Base-by-base conservation (phyloP, 2,888 invertebrate genomes). In the Rhaphigaster nebulosa region DNA sequence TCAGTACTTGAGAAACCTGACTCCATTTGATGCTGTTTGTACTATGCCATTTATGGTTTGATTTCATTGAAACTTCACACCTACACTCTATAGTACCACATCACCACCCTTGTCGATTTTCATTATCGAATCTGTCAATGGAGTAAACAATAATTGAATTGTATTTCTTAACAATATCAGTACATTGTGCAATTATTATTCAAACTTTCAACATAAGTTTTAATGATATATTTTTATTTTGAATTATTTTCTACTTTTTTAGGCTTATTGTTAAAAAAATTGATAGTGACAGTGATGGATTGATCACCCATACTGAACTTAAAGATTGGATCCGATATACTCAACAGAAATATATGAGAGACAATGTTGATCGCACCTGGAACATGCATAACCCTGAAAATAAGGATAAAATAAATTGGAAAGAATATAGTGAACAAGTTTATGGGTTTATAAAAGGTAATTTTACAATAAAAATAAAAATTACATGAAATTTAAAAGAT, bases 291-390 rank as follows among this genome's bases (percentile, higher is more conserved):
- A 95, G 95, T 20, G 97, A 99, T 94, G 97, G 97, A 0, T 96
- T 96, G 92, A 95, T 99, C 6, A 96, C 97, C 0, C 95, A 97
- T 91, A 96, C 97, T 90, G 99, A 99, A 94, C 94, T 99, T 45
- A 98, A 98, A 94, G 97, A 97, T 92, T 99, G 99, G 99, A 99
- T 99, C 93, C 95, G 97, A 92, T 98, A 97, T 94, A 98, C 99
- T 0, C 99, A 99, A 94, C 96, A 96, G 93, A 92, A 91, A 56
- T 99, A 99, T 94, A 97, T 99, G 70, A 95, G 96, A 87, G 98
- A 98, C 93, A 99, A 99, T 94, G 98, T 99, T 0, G 97, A 97
- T 52, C 95, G 97, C 13, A 98, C 99, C 93, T 99, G 99, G 99
- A 96, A 95, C 92, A 97, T 97, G 92, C 97, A 99, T 93, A 98